Evolutionary conservation across 2,113 vertebrate species (phyloP).

Genomic region (Gyps fulvus): DNA sequence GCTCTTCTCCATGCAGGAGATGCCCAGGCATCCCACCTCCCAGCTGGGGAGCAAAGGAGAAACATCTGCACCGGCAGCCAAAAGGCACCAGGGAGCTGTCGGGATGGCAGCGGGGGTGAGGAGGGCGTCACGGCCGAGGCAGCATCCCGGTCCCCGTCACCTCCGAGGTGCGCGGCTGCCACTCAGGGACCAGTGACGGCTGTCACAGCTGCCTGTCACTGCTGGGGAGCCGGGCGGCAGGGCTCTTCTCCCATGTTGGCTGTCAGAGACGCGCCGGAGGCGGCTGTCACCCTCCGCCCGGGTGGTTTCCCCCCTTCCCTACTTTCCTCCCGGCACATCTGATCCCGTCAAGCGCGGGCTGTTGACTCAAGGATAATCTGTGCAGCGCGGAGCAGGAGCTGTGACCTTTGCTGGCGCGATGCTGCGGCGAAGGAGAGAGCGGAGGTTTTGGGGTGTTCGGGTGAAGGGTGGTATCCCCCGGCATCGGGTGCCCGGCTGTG

Average conservation of each 20-base stretch:
- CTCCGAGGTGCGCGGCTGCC: neutral
- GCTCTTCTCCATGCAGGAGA: neutral
- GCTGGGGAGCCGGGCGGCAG: neutral
- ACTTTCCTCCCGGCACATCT: neutral
- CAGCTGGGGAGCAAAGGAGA: accelerated
- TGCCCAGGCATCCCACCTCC: neutral
- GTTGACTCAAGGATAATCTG: neutral
- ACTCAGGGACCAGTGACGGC: neutral
- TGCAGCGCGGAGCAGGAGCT: neutral
- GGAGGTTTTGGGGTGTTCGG: neutral
- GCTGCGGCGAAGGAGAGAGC: accelerated
- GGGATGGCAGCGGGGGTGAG: neutral
- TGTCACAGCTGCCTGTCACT: constrained; percentile 56
- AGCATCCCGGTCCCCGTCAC: neutral
- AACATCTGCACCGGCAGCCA: neutral
- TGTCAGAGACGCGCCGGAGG: constrained; percentile 26
- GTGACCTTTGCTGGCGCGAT: neutral
- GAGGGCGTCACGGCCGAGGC: neutral
- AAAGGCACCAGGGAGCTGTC: neutral
- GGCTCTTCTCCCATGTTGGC: neutral
- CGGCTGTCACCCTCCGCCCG: neutral
- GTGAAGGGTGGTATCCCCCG: neutral
- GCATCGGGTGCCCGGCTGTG: accelerated
- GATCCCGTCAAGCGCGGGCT: neutral
- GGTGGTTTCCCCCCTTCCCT: neutral